Percentiles rank a stretch among this genome's conserved stretches.
Evolutionary conservation across 2,113 vertebrate genomes (phyloP).

Genomic region (Panthera leo): DNA sequence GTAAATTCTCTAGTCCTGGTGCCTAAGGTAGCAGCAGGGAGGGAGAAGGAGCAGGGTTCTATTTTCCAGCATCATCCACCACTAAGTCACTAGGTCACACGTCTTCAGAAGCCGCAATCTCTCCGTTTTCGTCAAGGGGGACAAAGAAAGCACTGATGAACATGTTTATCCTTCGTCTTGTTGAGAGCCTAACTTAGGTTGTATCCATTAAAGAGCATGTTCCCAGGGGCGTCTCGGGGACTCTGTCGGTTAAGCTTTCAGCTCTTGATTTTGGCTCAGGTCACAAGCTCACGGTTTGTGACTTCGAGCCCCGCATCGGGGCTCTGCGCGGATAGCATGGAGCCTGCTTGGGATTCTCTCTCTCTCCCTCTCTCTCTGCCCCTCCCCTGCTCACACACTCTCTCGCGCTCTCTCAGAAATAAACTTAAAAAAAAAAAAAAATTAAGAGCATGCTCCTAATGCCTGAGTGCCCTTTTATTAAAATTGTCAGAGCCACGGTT

Average conservation of each 20-base stretch:
- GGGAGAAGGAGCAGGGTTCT: neutral
- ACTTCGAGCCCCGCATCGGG: too few relatives aligned
- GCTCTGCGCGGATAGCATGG: too few relatives aligned
- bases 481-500: neutral
- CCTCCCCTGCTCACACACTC: too few relatives aligned
- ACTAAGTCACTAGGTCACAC: neutral
- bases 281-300: too few relatives aligned
- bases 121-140: neutral
- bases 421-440: too few relatives aligned
- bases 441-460: neutral
- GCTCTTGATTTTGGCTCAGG: too few relatives aligned
- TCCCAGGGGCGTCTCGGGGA: neutral
- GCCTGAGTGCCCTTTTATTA: neutral
- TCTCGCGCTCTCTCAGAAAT: too few relatives aligned
- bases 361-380: too few relatives aligned
- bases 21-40: neutral
- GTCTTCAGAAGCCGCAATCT: neutral
- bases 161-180: rapidly evolving
- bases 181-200: neutral
- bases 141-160: neutral
- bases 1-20: neutral
- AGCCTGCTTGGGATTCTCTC: too few relatives aligned
- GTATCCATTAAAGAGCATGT: neutral
- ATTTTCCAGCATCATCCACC: neutral
- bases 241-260: too few relatives aligned